Evolutionary conservation across 1,140 invertebrate genomes (phyloP), one percentile per base, ranked within the genome.

Genomic region (Anagrus nilaparvatae): DNA sequence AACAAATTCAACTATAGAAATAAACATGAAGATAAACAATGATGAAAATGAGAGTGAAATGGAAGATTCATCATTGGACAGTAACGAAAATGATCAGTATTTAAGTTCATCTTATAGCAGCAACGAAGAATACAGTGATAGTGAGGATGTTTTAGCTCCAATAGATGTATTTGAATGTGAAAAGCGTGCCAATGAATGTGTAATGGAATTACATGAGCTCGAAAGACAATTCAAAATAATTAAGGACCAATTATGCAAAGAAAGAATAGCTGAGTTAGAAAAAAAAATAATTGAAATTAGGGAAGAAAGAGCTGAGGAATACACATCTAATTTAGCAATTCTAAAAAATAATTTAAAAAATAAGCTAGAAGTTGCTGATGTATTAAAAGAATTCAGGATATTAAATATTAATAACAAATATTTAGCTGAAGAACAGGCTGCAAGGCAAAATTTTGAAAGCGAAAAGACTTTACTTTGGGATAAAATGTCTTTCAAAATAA

Each of bases 161-260:
- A 83, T 95, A 77, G 89, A 95, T 65, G 88, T 91, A 64, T 83
- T 81, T 50, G 89, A 92, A 70, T 92, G 87, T 53, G 89, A 94
- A 53, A 75, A 77, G 40, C 69, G 85, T 34, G 71, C 86, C 47
- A 80, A 74, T 38, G 85, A 90, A 59, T 87, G 84, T 55, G 71
- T 89, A 37, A 81, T 89, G 54, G 87, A 91, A 61, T 71, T 94
- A 58, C 75, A 78, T 5, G 87, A 92, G 60, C 61, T 96, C 35
- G 92, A 96, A 70, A 75, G 77, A 44, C 88, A 94, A 58, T 97
- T 96, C 65, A 73, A 74, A 18, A 71, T 85, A 14, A 70, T 95
- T 0, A 78, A 87, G 50, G 90, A 95, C 60, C 86, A 92, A 27
- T 12, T 27, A 27, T 27, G 24, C 24, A 12, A 27, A 27, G 24